Evolutionary conservation across 2,113 vertebrate species (phyloP).

Genomic region (Anthoscopus minutus): DNA sequence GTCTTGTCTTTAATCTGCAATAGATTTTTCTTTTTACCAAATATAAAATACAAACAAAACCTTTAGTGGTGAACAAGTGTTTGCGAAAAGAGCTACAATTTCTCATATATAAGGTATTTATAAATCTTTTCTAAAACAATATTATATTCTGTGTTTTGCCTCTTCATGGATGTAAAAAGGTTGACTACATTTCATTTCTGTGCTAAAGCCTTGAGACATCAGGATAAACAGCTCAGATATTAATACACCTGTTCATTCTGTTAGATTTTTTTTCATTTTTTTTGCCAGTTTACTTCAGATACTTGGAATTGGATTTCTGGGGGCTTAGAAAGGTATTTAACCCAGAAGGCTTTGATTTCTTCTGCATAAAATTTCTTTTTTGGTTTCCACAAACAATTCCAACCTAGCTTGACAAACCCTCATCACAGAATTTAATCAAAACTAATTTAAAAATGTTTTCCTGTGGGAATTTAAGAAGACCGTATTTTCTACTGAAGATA

Average conservation of each 20-base stretch:
- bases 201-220: neutral
- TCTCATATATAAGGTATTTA: neutral
- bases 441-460: neutral
- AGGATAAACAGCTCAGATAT: neutral
- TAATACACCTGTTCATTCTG: neutral
- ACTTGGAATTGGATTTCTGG: neutral
- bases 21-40: neutral
- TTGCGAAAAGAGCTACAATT: neutral
- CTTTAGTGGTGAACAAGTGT: neutral
- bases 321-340: neutral
- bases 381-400: neutral
- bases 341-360: neutral
- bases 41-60: neutral
- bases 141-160: neutral
- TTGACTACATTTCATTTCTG: neutral
- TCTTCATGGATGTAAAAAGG: neutral
- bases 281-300: neutral
- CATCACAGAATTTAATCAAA: conserved; percentile 22
- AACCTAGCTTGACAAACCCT: neutral
- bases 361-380: neutral
- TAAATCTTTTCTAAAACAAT: neutral
- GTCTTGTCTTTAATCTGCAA: neutral
- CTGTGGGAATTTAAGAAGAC: neutral
- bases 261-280: neutral
- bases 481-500: neutral